Percentiles rank a stretch among this genome's conserved stretches.
Evolutionary conservation across 2,797 vertebrate genomes (phyloP).

Genomic region (Cephalopachus bancanus): DNA sequence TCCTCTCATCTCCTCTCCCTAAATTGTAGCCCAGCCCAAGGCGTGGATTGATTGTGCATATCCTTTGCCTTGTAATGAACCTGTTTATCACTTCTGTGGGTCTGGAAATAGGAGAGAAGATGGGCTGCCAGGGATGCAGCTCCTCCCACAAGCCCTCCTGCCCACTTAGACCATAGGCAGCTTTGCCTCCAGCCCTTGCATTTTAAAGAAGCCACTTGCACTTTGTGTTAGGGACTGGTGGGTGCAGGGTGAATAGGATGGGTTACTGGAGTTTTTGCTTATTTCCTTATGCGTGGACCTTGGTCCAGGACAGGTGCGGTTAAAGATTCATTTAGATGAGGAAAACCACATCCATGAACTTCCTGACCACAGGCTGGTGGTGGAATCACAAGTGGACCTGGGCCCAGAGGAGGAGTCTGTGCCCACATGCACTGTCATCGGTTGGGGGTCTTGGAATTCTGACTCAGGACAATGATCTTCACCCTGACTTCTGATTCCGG

Average conservation of each 20-base stretch:
- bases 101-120: constrained; percentile 23
- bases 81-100: constrained; percentile 73
- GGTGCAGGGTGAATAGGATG: neutral
- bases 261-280: neutral
- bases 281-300: neutral
- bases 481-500: neutral
- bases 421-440: neutral
- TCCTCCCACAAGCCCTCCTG: constrained; percentile 23
- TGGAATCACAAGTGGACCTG: neutral
- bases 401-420: neutral
- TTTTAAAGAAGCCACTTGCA: constrained; percentile 36
- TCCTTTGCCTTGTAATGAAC: constrained; percentile 71
- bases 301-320: neutral
- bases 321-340: neutral
- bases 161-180: constrained; percentile 8
- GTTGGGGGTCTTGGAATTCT: neutral
- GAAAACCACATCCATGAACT: neutral
- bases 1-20: constrained; percentile 71
- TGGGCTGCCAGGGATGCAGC: neutral
- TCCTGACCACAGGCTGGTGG: neutral
- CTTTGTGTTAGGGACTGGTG: neutral
- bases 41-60: constrained; percentile 64
- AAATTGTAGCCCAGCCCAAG: constrained; percentile 71
- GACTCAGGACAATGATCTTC: neutral
- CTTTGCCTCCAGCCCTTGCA: neutral